These are phyloP conservation scores for Synergus japonicus DNA, from an alignment of 2,888 invertebrate species.

Conservation along the genomic window DNA sequence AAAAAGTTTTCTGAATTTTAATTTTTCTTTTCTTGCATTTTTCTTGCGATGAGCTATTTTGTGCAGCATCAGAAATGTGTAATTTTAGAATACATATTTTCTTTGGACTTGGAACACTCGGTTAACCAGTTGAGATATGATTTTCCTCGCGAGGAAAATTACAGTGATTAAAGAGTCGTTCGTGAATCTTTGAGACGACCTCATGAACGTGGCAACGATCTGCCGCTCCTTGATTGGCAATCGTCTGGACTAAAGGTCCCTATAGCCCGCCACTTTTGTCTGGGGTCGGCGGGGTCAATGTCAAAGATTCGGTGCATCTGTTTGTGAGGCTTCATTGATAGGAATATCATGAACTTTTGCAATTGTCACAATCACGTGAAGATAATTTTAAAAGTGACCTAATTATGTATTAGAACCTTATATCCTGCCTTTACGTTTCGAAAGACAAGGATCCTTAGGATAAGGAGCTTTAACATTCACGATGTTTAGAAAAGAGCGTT, in stretches of 20 bases:
- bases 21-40: too few species aligned
- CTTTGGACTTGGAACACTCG: too few species aligned
- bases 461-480: neutral
- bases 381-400: constrained; percentile 14
- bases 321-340: constrained; percentile 14
- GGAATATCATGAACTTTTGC: constrained; percentile 15
- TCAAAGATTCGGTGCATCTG: constrained; percentile 30
- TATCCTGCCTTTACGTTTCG: neutral
- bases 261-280: constrained; percentile 10
- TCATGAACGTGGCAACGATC: neutral
- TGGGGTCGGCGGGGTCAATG: constrained; percentile 10
- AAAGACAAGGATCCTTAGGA: neutral
- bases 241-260: constrained; percentile 22
- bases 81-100: too few species aligned
- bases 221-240: neutral
- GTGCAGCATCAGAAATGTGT: too few species aligned
- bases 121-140: neutral
- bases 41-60: neutral
- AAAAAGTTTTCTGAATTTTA: too few species aligned
- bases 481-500: neutral
- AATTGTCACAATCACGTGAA: neutral
- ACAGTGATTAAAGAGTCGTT: constrained; percentile 20
- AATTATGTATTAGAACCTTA: neutral
- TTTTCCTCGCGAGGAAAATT: constrained; percentile 28
- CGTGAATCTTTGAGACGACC: neutral